Percentiles rank a stretch among this genome's conserved stretches.
phyloP scores from a whole-genome alignment of 1,140 invertebrate species.

The Temnothorax longispinosus region DNA sequence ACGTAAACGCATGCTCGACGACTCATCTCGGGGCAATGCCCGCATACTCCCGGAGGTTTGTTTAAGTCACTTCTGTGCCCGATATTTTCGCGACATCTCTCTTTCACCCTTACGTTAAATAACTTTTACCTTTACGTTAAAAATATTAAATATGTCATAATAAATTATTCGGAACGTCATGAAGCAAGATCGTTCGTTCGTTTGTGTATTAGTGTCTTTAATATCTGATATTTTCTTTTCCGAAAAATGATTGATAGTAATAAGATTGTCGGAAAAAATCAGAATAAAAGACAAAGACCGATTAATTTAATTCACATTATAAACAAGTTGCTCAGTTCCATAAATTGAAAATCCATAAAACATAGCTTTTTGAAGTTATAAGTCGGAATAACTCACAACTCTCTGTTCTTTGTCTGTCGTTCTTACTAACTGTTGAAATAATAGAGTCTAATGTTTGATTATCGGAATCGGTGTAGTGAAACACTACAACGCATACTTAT shows the following conservation, averaged over 20 bases:
- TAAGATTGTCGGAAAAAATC: background rate
- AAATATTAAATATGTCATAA: background rate
- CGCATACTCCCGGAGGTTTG: slow-evolving; percentile 11
- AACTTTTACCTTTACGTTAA: background rate
- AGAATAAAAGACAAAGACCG: background rate
- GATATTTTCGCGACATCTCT: background rate
- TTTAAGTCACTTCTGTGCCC: slow-evolving; percentile 30
- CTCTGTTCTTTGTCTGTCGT: background rate
- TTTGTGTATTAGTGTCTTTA: background rate
- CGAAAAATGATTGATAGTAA: background rate
- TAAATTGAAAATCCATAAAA: background rate
- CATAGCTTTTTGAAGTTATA: background rate
- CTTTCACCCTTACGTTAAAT: background rate
- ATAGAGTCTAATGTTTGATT: slow-evolving; percentile 33
- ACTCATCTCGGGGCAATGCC: background rate
- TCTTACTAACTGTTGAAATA: slow-evolving; percentile 13
- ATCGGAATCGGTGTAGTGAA: slow-evolving; percentile 7
- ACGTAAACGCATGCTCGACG: slow-evolving; percentile 29
- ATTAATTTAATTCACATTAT: slow-evolving; percentile 17
- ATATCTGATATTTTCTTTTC: background rate
- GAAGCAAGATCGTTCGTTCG: background rate
- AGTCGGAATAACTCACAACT: background rate
- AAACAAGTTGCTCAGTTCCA: background rate
- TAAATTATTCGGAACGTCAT: background rate
- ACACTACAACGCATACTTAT: slow-evolving; percentile 1